Percentiles rank a stretch among this genome's conserved stretches.
Evolutionary conservation across 2,888 invertebrate genomes (phyloP).

Genomic region (Monochamus alternatus): DNA sequence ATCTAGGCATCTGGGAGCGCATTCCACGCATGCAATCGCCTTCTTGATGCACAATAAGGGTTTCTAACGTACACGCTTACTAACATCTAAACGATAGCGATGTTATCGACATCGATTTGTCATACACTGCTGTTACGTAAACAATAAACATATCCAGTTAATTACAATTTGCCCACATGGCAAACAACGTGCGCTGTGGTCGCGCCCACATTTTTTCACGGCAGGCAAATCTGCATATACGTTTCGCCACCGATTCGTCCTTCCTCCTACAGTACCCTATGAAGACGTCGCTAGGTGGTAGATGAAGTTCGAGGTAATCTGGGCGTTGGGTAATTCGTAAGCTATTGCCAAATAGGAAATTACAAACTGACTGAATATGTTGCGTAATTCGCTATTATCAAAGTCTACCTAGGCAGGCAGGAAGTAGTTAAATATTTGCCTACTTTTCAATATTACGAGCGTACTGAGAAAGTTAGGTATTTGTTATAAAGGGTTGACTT

Average conservation of each 20-base stretch:
- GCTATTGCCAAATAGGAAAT: not conserved
- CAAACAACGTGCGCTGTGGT: not conserved
- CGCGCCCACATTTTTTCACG: constrained; percentile 30
- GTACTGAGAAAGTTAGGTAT: no score
- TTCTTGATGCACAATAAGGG: no score
- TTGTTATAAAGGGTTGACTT: no score
- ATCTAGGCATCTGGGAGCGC: no score
- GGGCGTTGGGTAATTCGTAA: not conserved
- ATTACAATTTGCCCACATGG: constrained; percentile 10
- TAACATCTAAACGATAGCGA: not conserved
- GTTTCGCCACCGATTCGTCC: constrained; percentile 36
- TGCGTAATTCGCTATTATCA: not conserved
- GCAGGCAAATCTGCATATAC: constrained; percentile 13
- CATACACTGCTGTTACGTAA: not conserved
- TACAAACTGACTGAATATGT: not conserved
- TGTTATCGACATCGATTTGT: not conserved
- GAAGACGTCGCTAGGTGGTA: not conserved
- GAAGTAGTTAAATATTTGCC: not conserved
- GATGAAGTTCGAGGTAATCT: not conserved
- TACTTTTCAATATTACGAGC: no score
- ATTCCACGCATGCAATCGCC: no score
- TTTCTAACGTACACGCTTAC: no score
- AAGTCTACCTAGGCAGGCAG: not conserved
- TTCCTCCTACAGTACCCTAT: constrained; percentile 21
- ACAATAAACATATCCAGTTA: not conserved